These are phyloP conservation scores for Papilio aristodemus DNA, from an alignment of 1,140 invertebrate genomes.

Conservation along the genomic window DNA sequence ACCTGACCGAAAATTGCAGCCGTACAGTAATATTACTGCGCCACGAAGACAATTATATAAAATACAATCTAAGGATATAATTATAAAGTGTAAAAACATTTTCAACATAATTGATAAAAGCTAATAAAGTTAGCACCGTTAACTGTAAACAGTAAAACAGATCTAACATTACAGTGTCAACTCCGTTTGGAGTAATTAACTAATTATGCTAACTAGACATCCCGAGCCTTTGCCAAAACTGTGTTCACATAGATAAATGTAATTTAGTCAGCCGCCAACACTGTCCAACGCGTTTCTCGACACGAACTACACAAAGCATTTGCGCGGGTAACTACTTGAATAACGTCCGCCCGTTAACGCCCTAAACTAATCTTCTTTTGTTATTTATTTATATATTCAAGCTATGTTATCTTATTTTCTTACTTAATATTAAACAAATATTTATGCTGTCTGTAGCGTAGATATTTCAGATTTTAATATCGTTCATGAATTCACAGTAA, in stretches of 20 bases:
- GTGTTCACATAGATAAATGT: slow-evolving; percentile 31
- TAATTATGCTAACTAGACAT: slow-evolving; percentile 29
- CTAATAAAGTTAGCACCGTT: background rate
- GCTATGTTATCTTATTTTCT: background rate
- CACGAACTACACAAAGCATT: slow-evolving; percentile 24
- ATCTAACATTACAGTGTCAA: slow-evolving; percentile 10
- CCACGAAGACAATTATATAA: no score
- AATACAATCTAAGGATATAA: no score
- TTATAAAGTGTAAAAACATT: background rate
- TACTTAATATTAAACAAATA: background rate
- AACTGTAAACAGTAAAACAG: background rate
- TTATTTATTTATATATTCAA: background rate
- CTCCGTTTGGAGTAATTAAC: slow-evolving; percentile 20
- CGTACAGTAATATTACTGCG: no score
- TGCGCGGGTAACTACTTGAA: slow-evolving; percentile 20
- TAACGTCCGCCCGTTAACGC: slow-evolving; percentile 14
- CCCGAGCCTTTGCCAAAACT: slow-evolving; percentile 25
- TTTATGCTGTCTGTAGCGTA: background rate
- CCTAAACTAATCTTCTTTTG: background rate
- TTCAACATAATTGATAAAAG: background rate
- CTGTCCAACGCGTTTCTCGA: slow-evolving; percentile 23
- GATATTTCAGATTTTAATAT: no score
- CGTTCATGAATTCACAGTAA: no score
- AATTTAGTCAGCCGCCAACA: slow-evolving; percentile 21
- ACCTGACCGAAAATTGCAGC: no score